These are phyloP conservation scores for Cassiopea andromeda DNA, from an alignment of 30 jellyfish, hydroid and myxozoan species.

Conservation along the genomic window DNA sequence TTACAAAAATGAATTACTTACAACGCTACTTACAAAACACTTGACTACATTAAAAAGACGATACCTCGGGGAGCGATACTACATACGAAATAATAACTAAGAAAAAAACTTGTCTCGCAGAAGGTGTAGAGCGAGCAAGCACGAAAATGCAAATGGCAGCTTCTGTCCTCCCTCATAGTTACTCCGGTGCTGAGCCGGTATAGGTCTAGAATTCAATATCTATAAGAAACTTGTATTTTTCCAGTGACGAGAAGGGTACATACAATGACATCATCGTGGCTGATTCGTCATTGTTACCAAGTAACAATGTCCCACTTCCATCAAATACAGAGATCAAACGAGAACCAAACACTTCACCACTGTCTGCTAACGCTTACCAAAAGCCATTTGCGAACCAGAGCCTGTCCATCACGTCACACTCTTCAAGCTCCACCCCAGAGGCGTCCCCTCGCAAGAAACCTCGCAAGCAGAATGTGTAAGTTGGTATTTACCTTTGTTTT, in stretches of 20 bases:
- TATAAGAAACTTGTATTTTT: not conserved
- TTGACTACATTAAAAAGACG: too few relatives aligned
- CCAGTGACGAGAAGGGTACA: conserved; percentile 63
- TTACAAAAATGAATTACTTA: too few relatives aligned
- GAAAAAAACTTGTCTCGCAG: too few relatives aligned
- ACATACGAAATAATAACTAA: too few relatives aligned
- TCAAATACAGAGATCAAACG: conserved; percentile 45
- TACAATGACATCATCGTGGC: conserved; percentile 36
- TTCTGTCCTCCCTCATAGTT: not conserved
- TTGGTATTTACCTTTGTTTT: not conserved
- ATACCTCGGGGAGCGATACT: too few relatives aligned
- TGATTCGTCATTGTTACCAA: conserved; percentile 25
- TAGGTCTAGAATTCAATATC: not conserved
- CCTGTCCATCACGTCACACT: not conserved
- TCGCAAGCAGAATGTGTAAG: conserved; percentile 94
- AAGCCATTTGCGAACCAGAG: conserved; percentile 20
- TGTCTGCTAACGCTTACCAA: conserved; percentile 4
- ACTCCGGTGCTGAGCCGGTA: not conserved
- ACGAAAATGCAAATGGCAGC: not conserved
- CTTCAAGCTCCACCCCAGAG: conserved; percentile 57
- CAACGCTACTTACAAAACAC: too few relatives aligned
- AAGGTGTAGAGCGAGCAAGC: too few relatives aligned
- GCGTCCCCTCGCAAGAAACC: conserved; percentile 99
- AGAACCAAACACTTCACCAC: conserved; percentile 40
- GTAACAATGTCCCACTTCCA: conserved; percentile 4